Percentiles rank a stretch among this genome's conserved stretches.
Conservation (phyloP, 2,888 invertebrate genomes). For the Cephus rjabovi region DNA sequence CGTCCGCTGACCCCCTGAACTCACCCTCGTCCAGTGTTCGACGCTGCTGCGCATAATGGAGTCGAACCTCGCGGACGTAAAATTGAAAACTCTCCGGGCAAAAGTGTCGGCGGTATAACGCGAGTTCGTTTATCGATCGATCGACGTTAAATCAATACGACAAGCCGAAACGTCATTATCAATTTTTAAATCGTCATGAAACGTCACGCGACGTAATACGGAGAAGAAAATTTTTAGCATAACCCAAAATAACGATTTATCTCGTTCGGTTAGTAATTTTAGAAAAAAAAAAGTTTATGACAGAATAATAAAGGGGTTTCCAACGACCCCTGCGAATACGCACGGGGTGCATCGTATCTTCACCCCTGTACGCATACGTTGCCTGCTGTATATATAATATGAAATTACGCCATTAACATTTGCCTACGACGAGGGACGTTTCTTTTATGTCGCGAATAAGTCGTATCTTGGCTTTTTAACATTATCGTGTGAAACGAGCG, state of each 20-base stretch:
- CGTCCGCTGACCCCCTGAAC: constrained; percentile 7
- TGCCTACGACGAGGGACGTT: not conserved
- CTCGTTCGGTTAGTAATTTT: not conserved
- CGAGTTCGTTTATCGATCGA: not conserved
- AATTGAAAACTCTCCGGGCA: not conserved
- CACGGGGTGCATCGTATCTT: not conserved
- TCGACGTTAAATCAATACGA: not conserved
- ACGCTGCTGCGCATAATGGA: constrained; percentile 26
- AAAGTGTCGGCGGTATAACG: not conserved
- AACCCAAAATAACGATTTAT: not conserved
- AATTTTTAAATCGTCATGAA: not conserved
- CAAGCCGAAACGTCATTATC: not conserved
- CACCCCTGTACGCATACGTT: not conserved
- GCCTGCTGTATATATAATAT: not conserved
- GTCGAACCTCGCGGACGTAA: not conserved
- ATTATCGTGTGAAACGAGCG: not conserved
- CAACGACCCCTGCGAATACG: not conserved
- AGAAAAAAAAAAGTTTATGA: not conserved
- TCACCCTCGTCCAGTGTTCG: not conserved
- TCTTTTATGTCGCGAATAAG: not conserved
- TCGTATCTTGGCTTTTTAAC: not conserved
- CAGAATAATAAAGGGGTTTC: not conserved
- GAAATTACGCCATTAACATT: not conserved
- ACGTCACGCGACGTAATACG: not conserved
- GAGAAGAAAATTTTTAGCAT: not conserved